These are phyloP conservation scores for Sphenopsis melanotis DNA, from an alignment of 2,797 vertebrate genomes.

Conservation along the genomic window DNA sequence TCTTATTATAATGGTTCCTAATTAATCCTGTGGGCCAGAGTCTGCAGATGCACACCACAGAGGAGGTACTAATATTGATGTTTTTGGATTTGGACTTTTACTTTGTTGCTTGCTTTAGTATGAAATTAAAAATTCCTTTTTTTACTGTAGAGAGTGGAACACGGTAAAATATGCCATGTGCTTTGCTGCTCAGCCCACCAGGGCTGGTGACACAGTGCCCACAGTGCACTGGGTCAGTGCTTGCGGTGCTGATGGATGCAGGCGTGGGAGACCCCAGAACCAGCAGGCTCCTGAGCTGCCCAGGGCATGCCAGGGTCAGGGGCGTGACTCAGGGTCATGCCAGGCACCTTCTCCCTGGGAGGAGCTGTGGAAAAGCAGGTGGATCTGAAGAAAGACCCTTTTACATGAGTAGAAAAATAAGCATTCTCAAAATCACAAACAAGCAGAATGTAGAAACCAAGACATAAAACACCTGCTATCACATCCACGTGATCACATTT, in stretches of 20 bases:
- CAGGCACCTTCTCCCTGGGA: slow-evolving; percentile 65
- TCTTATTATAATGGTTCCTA: neutral
- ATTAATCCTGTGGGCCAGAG: neutral
- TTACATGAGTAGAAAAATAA: slow-evolving; percentile 58
- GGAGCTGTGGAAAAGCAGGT: slow-evolving; percentile 79
- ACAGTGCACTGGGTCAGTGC: too few species aligned
- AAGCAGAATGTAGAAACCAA: slow-evolving; percentile 51
- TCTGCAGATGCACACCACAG: neutral
- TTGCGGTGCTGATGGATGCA: accelerated
- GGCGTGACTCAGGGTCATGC: neutral
- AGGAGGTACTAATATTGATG: neutral
- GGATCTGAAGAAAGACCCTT: slow-evolving; percentile 74
- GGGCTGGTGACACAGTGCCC: neutral
- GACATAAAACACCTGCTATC: neutral
- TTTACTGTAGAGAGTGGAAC: neutral
- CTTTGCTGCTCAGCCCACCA: neutral
- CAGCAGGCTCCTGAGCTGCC: neutral
- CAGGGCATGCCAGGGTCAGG: neutral
- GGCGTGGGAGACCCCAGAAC: accelerated
- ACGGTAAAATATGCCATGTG: accelerated
- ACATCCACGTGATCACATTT: neutral
- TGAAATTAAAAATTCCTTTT: neutral
- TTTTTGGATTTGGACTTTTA: neutral
- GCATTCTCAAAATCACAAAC: slow-evolving; percentile 69
- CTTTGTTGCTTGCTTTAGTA: neutral